Conservation (phyloP, 2,113 vertebrate species). For the Capreolus pygargus region DNA sequence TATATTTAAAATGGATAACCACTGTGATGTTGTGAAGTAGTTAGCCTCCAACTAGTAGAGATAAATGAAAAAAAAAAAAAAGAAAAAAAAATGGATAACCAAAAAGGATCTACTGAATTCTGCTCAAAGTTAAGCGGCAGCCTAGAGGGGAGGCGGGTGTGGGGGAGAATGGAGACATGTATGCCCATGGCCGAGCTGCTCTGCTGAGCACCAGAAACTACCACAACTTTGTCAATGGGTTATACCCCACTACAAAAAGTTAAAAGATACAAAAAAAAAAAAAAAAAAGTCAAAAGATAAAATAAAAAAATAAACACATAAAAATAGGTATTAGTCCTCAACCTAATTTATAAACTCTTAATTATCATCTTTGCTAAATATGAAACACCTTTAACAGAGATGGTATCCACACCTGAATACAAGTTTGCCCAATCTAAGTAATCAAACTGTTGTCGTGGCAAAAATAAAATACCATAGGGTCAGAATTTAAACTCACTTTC, state of each 20-base stretch:
- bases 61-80: too few relatives aligned
- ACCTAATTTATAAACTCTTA: background rate
- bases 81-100: background rate
- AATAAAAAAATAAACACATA: background rate
- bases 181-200: background rate
- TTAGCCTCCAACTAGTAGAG: too few relatives aligned
- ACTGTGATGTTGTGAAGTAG: background rate
- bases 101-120: background rate
- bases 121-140: background rate
- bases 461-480: background rate
- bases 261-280: background rate
- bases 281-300: background rate
- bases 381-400: background rate
- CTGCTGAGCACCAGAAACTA: background rate
- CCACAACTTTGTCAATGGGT: background rate
- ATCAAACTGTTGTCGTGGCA: background rate
- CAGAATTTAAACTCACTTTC: background rate
- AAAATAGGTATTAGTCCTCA: background rate
- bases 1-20: background rate
- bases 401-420: background rate
- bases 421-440: background rate
- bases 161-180: background rate
- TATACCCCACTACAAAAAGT: background rate
- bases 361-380: background rate
- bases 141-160: background rate